Evolutionary conservation across 2,888 invertebrate genomes (phyloP).

Genomic region (Dysmachus trigonus): DNA sequence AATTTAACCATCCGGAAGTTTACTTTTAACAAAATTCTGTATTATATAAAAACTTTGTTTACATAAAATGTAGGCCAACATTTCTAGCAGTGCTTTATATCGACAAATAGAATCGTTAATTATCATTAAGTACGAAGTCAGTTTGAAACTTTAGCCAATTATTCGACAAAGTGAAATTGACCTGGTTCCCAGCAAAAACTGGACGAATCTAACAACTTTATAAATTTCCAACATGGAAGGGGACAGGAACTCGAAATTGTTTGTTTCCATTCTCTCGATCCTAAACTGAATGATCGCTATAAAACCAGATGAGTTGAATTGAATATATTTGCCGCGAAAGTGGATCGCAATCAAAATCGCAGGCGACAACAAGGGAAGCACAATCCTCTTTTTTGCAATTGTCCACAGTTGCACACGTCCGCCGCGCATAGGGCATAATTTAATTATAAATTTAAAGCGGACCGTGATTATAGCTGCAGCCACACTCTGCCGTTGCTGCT

Average conservation of each 20-base stretch:
- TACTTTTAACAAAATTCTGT: no score
- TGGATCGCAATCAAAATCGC: neutral
- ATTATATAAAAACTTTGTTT: no score
- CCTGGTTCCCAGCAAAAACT: neutral
- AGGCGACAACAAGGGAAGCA: neutral
- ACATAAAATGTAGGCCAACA: neutral
- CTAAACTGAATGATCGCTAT: neutral
- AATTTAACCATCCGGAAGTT: no score
- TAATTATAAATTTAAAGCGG: constrained; percentile 35
- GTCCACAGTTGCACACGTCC: neutral
- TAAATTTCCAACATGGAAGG: neutral
- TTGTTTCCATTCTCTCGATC: neutral
- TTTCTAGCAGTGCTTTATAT: neutral
- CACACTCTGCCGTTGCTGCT: neutral
- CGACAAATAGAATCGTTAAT: neutral
- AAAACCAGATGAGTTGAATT: neutral
- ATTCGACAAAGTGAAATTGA: neutral
- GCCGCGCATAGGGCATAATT: neutral
- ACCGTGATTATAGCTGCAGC: neutral
- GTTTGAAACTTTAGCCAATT: neutral
- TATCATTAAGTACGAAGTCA: neutral
- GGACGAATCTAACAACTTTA: neutral
- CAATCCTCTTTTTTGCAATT: neutral
- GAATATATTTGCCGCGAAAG: neutral
- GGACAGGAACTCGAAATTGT: neutral